phyloP scores from a whole-genome alignment of 2,113 vertebrate species.

The Scomber scombrus region DNA sequence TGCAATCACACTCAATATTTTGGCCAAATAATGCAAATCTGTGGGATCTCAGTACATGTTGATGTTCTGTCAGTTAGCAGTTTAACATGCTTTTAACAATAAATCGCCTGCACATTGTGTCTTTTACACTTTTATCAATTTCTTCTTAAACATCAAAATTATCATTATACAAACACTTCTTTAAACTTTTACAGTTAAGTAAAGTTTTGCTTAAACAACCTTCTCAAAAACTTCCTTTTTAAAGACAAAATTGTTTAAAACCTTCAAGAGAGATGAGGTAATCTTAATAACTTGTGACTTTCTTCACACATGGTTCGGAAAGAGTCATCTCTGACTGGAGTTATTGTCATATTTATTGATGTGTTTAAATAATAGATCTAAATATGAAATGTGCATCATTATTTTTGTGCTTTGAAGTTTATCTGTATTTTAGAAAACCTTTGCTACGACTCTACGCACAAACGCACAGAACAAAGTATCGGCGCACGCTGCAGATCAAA shows the following conservation, averaged over 20 bases:
- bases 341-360: conserved; percentile 46
- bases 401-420: conserved; percentile 73
- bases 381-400: conserved; percentile 69
- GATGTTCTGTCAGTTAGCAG: too few species aligned
- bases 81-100: too few species aligned
- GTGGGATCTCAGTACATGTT: too few species aligned
- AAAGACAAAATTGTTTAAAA: conserved; percentile 1
- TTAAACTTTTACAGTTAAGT: conserved; percentile 2
- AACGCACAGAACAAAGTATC: conserved; percentile 56
- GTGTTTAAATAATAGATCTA: conserved; percentile 69
- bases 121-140: too few species aligned
- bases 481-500: conserved; percentile 64
- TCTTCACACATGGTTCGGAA: background rate
- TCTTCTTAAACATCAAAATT: too few species aligned
- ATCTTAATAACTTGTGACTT: conserved; percentile 29
- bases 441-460: conserved; percentile 41
- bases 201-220: background rate
- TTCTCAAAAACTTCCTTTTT: background rate
- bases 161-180: background rate
- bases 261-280: conserved; percentile 8
- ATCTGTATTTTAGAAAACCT: conserved; percentile 49
- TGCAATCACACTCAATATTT: too few species aligned
- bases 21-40: too few species aligned
- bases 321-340: conserved; percentile 15
- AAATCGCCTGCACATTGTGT: too few species aligned